Conservation (phyloP, 2,797 vertebrate genomes). For the Parauchenoglanis ngamensis region DNA sequence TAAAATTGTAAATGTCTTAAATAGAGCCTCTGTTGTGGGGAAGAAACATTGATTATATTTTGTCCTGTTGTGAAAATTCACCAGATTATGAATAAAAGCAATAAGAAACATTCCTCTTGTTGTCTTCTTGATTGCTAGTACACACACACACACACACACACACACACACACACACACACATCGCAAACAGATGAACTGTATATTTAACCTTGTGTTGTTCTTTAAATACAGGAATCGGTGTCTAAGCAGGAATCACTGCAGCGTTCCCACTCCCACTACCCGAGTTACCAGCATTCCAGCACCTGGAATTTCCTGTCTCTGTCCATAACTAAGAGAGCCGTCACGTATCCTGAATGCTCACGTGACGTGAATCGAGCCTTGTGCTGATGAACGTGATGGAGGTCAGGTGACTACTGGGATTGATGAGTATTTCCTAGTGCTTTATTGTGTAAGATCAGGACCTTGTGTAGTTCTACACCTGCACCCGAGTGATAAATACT, state of each 20-base stretch:
- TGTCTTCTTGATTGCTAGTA: background rate
- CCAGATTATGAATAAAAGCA: constrained; percentile 16
- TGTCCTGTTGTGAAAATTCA: background rate
- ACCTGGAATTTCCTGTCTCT: background rate
- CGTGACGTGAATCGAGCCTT: background rate
- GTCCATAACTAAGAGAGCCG: background rate
- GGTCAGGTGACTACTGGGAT: background rate
- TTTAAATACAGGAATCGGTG: background rate
- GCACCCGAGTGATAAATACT: background rate
- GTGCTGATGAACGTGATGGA: background rate
- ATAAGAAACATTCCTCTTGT: background rate
- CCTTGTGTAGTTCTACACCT: background rate
- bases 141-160: background rate
- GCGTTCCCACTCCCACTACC: background rate
- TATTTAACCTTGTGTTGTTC: background rate
- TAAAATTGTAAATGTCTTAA: background rate
- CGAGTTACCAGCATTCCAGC: background rate
- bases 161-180: background rate
- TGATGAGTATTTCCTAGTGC: background rate
- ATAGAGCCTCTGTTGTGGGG: too few species aligned
- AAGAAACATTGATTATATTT: background rate
- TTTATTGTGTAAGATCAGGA: background rate
- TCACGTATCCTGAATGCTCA: background rate
- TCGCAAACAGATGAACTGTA: background rate
- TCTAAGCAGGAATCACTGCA: background rate